These are phyloP conservation scores for Archaeoteleia sp. DNA, from an alignment of 2,888 invertebrate genomes.

Conservation along the genomic window DNA sequence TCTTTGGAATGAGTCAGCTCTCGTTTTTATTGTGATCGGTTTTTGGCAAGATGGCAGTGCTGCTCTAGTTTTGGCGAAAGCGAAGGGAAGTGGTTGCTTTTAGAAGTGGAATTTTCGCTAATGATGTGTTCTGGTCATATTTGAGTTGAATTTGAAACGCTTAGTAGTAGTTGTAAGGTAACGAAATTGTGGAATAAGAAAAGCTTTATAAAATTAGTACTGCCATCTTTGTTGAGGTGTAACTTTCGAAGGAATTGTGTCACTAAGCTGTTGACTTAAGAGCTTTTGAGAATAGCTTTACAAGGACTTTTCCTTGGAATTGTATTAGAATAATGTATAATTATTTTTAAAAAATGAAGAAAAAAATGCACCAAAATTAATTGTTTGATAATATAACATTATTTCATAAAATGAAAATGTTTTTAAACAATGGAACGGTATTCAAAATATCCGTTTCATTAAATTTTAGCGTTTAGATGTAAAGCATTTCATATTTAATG, in stretches of 20 bases:
- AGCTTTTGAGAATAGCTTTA: constrained; percentile 32
- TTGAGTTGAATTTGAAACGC: too few species aligned
- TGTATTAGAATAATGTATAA: constrained; percentile 44
- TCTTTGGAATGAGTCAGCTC: too few species aligned
- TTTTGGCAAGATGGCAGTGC: constrained; percentile 52
- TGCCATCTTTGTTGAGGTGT: constrained; percentile 22
- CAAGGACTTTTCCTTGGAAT: constrained; percentile 51
- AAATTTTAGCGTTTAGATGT: constrained; percentile 20
- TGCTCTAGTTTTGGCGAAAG: constrained; percentile 33
- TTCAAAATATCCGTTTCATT: constrained; percentile 18
- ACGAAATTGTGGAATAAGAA: not conserved
- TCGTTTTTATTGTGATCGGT: constrained; percentile 49
- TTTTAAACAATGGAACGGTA: constrained; percentile 15
- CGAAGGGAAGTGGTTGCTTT: too few species aligned
- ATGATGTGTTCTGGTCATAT: too few species aligned
- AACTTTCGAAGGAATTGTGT: constrained; percentile 46
- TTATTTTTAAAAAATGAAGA: constrained; percentile 44
- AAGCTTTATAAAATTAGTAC: not conserved
- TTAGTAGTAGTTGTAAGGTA: too few species aligned
- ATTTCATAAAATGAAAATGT: constrained; percentile 39
- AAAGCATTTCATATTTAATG: constrained; percentile 5
- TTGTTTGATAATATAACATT: constrained; percentile 12
- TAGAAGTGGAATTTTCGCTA: too few species aligned
- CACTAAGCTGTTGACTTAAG: not conserved
- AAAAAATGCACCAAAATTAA: constrained; percentile 47